Evolutionary conservation across 2,797 vertebrate genomes (phyloP).

Genomic region (Gorsachius magnificus): DNA sequence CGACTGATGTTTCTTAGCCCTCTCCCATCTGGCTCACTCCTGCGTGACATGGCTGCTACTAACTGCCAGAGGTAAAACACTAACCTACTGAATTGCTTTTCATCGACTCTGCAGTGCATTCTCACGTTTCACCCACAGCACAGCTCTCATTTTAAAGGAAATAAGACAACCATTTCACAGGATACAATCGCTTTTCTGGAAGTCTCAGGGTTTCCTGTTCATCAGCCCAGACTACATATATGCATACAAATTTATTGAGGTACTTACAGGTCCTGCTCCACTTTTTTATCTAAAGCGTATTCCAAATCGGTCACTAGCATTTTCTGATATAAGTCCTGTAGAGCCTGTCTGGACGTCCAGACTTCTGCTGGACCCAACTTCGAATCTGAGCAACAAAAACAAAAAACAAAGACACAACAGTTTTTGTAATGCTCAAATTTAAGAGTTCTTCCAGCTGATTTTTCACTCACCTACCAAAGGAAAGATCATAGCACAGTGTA

Average conservation of each 20-base stretch:
- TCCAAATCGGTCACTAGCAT: constrained; percentile 98
- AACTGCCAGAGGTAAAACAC: background rate
- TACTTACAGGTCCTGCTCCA: constrained; percentile 98
- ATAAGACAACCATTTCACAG: background rate
- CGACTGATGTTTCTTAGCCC: background rate
- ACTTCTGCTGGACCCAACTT: constrained; percentile 96
- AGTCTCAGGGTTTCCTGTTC: background rate
- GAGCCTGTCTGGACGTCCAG: constrained; percentile 97
- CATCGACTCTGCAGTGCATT: background rate
- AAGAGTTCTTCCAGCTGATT: background rate
- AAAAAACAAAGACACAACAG: background rate
- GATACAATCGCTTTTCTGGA: background rate
- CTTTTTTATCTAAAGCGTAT: constrained; percentile 99
- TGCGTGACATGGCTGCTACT: background rate
- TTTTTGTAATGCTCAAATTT: background rate
- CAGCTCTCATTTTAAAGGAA: background rate
- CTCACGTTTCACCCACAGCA: background rate
- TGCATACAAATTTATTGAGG: background rate
- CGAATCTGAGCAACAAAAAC: constrained; percentile 81
- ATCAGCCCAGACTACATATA: background rate
- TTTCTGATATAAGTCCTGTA: constrained; percentile 99
- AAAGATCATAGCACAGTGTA: background rate
- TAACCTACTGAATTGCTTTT: background rate
- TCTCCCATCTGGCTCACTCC: background rate
- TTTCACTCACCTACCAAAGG: background rate